phyloP scores from a whole-genome alignment of 2,888 invertebrate genomes.

The Lamellibrachia satsuma region DNA sequence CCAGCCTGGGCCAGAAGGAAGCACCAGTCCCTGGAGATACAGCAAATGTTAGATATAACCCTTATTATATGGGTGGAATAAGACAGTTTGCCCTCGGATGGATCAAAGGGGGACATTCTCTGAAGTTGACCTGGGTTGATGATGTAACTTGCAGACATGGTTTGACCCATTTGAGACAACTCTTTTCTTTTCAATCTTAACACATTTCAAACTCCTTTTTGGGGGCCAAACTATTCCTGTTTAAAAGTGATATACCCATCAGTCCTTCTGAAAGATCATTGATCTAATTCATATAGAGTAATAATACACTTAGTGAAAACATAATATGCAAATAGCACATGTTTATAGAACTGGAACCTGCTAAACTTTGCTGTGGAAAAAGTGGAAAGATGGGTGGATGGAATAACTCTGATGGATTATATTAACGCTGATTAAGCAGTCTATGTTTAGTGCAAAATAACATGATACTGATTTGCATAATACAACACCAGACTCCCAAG shows the following conservation, averaged over 20 bases:
- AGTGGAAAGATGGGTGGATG: not conserved
- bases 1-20: not conserved
- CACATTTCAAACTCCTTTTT: too few species aligned
- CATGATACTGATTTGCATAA: not conserved
- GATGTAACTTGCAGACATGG: not conserved
- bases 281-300: not conserved
- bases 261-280: not conserved
- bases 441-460: not conserved
- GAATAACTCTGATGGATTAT: not conserved
- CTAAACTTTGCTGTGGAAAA: not conserved
- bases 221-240: not conserved
- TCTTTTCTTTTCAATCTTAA: not conserved
- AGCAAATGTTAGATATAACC: not conserved
- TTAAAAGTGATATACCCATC: not conserved
- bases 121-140: not conserved
- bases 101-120: not conserved
- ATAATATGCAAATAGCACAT: not conserved
- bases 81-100: not conserved
- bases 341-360: not conserved
- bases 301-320: not conserved
- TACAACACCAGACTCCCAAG: not conserved
- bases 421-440: not conserved
- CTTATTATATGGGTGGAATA: not conserved
- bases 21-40: not conserved
- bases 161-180: not conserved